phyloP scores from a whole-genome alignment of 2,113 vertebrate genomes.

The Osmerus eperlanus region DNA sequence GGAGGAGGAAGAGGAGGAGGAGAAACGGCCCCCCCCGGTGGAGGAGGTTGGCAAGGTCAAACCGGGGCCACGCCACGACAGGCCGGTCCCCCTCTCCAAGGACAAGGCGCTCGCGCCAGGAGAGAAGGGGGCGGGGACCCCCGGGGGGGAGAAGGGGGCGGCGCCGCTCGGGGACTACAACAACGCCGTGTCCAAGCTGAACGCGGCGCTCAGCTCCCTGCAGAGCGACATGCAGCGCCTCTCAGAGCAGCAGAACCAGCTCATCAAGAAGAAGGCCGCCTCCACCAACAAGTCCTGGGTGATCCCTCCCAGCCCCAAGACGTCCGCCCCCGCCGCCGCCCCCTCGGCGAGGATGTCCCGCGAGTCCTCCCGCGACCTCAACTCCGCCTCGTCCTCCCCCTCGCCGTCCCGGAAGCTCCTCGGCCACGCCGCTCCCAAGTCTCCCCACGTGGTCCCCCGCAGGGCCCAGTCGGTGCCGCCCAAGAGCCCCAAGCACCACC shows the following conservation, averaged over 20 bases:
- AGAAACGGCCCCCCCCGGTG: conserved; percentile 36
- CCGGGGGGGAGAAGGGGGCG: conserved; percentile 58
- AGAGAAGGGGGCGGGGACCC: conserved; percentile 52
- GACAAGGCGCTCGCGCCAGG: conserved; percentile 58
- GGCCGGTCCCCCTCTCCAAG: conserved; percentile 64
- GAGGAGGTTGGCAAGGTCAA: conserved; percentile 33
- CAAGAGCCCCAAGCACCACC: conserved; percentile 78
- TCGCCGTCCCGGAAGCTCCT: conserved; percentile 74
- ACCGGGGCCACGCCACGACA: conserved; percentile 35
- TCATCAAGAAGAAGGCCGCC: conserved; percentile 73
- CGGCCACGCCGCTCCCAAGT: conserved; percentile 65
- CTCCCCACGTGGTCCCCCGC: conserved; percentile 64
- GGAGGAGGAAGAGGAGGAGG: conserved; percentile 65
- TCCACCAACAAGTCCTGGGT: conserved; percentile 71
- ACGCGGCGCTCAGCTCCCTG: conserved; percentile 80
- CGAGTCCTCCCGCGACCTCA: conserved; percentile 64
- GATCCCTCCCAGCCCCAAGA: conserved; percentile 68
- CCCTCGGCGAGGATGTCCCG: conserved; percentile 55
- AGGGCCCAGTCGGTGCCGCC: conserved; percentile 74
- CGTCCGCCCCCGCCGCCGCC: conserved; percentile 42
- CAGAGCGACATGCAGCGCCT: conserved; percentile 89
- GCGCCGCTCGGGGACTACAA: conserved; percentile 86
- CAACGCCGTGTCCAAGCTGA: conserved; percentile 84
- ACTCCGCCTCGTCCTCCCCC: conserved; percentile 70
- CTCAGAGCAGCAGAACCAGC: conserved; percentile 82